Conservation (phyloP, 2,113 vertebrate species). For the Bostrychus sinensis region DNA sequence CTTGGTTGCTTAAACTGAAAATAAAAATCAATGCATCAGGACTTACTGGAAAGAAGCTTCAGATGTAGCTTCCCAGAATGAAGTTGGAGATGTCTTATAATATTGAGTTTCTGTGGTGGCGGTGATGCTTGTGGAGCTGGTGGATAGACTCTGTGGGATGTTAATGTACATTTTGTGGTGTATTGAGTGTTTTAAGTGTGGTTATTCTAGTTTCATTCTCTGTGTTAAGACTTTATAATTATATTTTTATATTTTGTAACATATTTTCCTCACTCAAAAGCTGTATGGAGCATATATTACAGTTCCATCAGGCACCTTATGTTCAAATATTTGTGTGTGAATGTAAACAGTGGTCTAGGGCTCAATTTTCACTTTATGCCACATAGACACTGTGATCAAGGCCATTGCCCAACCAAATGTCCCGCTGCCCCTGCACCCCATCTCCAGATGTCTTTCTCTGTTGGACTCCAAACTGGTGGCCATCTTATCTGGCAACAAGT, state of each 20-base stretch:
- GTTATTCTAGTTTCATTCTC: slow-evolving; percentile 19
- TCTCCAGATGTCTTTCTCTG: slow-evolving; percentile 69
- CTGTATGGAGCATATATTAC: slow-evolving; percentile 22
- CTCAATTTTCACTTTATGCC: slow-evolving; percentile 4
- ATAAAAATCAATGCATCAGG: slow-evolving; percentile 48
- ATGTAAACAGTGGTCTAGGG: slow-evolving; percentile 4
- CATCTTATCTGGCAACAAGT: slow-evolving; percentile 43
- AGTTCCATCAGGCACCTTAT: slow-evolving; percentile 26
- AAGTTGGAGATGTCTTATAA: slow-evolving; percentile 43
- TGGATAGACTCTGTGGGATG: slow-evolving; percentile 41
- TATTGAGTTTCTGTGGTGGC: slow-evolving; percentile 46
- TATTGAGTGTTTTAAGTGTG: slow-evolving; percentile 26
- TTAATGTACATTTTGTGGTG: slow-evolving; percentile 22
- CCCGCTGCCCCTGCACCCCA: slow-evolving; percentile 42
- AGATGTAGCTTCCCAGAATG: slow-evolving; percentile 49
- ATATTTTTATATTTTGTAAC: background rate
- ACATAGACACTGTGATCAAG: slow-evolving; percentile 26
- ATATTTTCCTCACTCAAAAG: slow-evolving; percentile 31
- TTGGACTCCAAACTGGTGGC: slow-evolving; percentile 46
- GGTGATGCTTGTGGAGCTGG: slow-evolving; percentile 3
- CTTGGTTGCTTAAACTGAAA: slow-evolving; percentile 40
- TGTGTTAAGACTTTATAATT: background rate
- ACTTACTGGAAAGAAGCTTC: slow-evolving; percentile 44
- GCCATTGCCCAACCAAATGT: slow-evolving; percentile 23
- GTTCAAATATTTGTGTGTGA: background rate